phyloP scores from a whole-genome alignment of 2,113 vertebrate genomes.

The Alectura lathami region DNA sequence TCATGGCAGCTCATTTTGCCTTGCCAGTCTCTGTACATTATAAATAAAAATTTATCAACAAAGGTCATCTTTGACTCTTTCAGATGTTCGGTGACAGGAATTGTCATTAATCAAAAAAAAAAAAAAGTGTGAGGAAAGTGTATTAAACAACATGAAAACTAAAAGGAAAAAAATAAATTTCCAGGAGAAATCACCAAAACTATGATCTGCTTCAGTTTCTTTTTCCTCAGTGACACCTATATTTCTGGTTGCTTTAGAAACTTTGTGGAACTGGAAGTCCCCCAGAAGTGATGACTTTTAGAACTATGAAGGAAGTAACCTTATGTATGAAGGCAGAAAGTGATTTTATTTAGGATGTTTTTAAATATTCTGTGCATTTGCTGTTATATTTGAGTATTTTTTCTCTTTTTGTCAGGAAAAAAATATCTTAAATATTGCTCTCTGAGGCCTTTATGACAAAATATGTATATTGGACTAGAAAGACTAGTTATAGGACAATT shows the following conservation, averaged over 20 bases:
- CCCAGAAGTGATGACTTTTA: not conserved
- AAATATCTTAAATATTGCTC: not conserved
- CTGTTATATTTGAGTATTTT: not conserved
- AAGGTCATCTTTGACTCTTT: slow-evolving; percentile 5
- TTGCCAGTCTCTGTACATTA: not conserved
- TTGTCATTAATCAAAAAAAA: not conserved
- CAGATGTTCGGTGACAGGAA: not conserved
- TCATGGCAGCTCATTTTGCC: slow-evolving; percentile 1
- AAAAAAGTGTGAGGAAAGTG: not conserved
- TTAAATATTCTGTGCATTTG: not conserved
- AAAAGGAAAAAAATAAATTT: not conserved
- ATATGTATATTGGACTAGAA: not conserved
- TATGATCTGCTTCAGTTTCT: not conserved
- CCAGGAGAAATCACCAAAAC: not conserved
- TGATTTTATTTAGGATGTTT: not conserved
- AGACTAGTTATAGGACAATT: not conserved
- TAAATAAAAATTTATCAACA: slow-evolving; percentile 8
- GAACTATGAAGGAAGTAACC: not conserved
- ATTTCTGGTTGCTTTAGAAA: not conserved
- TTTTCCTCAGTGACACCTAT: not conserved
- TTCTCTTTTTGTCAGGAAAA: not conserved
- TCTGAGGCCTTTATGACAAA: not conserved
- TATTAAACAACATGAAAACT: not conserved
- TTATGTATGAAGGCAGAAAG: not conserved
- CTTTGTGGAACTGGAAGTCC: not conserved